Evolutionary conservation across 2,113 vertebrate species (phyloP).

Genomic region (Forbesichthys papilliferus): DNA sequence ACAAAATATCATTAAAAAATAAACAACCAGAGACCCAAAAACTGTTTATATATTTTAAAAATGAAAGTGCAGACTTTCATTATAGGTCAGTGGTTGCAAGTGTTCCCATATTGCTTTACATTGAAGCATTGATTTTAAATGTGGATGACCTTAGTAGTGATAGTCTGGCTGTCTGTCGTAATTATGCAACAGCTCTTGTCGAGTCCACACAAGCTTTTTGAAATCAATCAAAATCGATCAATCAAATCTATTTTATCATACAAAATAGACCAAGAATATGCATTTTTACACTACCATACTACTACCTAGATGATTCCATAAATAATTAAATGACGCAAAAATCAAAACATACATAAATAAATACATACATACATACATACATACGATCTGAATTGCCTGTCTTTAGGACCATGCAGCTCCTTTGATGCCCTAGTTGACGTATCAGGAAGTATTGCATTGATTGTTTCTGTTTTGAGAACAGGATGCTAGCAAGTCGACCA

Average conservation of each 20-base stretch:
- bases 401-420: slow-evolving; percentile 17
- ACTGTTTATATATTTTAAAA: too few relatives aligned
- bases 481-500: too few relatives aligned
- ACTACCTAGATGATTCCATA: neutral
- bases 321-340: neutral
- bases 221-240: too few relatives aligned
- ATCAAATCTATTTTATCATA: neutral
- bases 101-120: neutral
- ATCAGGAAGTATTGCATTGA: slow-evolving; percentile 42
- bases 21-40: too few relatives aligned
- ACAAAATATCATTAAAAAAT: too few relatives aligned
- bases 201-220: slow-evolving; percentile 18
- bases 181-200: slow-evolving; percentile 36
- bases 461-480: neutral
- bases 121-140: slow-evolving; percentile 14
- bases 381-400: neutral
- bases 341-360: too few relatives aligned
- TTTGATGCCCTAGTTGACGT: slow-evolving; percentile 26
- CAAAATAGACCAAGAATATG: neutral
- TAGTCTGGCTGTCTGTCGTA: slow-evolving; percentile 15
- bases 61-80: too few relatives aligned
- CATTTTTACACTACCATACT: neutral
- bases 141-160: slow-evolving; percentile 40
- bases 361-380: too few relatives aligned
- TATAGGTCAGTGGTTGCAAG: too few relatives aligned